Base-by-base conservation (phyloP, 2,888 invertebrate species). In the Xestobium rufovillosum region DNA sequence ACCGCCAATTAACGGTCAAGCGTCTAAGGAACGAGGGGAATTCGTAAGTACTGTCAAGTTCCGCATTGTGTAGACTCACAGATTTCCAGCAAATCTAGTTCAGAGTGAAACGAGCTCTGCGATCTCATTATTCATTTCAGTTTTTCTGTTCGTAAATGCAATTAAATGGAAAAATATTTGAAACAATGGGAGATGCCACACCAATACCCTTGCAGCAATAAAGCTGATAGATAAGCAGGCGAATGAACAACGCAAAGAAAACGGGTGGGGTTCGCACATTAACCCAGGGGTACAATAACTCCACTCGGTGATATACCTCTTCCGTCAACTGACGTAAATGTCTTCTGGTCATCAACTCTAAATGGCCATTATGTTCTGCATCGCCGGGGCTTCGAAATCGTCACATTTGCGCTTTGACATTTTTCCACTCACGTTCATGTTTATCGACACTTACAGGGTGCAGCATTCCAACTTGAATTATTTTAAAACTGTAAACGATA, bases 261-360 rank as follows among this genome's bases (percentile, higher is more conserved):
- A 57, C 59, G 61, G 61, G 61, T 59, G 59, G 60, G 60, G 60
- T 61, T 44, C 52, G 52, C 56, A 54, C 55, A 53, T 55, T 57
- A 56, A 60, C 63, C 63, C 62, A 57, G 55, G 62, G 63, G 61
- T 60, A 60, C 60, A 56, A 63, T 63, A 62, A 62, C 57, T 60
- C 52, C 56, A 53, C 52, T 52, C 55, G 49, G 61, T 63, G 62
- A 63, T 63, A 61, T 61, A 63, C 61, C 59, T 59, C 59, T 64
- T 63, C 64, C 63, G 64, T 61, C 61, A 63, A 61, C 59, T 56
- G 56, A 56, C 56, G 59, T 60, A 61, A 61, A 62, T 61, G 61
- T 61, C 61, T 61, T 62, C 60, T 62, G 62, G 62, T 61, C 61
- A 62, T 62, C 62, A 56, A 51, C 51, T 47, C 43, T 45, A 37